These are phyloP conservation scores for Perizoma affinitatum DNA, from an alignment of 2,888 invertebrate species.

Conservation along the genomic window DNA sequence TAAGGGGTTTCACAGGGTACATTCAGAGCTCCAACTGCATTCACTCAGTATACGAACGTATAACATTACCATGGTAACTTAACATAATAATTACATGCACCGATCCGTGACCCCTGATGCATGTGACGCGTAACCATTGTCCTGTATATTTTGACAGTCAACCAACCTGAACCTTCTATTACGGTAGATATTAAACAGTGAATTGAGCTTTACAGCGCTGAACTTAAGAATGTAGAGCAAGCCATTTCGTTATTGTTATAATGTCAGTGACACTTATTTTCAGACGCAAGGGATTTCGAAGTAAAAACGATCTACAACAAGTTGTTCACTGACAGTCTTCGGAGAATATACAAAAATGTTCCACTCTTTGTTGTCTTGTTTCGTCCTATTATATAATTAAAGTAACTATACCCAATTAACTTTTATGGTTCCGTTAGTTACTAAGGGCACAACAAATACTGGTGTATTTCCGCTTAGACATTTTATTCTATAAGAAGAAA, in stretches of 20 bases:
- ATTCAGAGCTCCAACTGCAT: slow-evolving; percentile 32
- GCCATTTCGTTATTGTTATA: slow-evolving; percentile 31
- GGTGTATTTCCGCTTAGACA: too few species aligned
- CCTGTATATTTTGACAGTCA: slow-evolving; percentile 56
- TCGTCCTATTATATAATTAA: slow-evolving; percentile 20
- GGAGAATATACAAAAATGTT: slow-evolving; percentile 15
- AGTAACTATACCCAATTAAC: slow-evolving; percentile 19
- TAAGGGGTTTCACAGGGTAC: slow-evolving; percentile 39
- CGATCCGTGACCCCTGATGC: slow-evolving; percentile 56
- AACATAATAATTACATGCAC: slow-evolving; percentile 54
- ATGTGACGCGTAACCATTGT: slow-evolving; percentile 61
- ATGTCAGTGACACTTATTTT: slow-evolving; percentile 49
- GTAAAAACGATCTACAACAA: slow-evolving; percentile 16
- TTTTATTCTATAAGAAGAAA: too few species aligned
- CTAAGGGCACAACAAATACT: neutral
- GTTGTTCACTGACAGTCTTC: slow-evolving; percentile 7
- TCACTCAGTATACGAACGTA: slow-evolving; percentile 20
- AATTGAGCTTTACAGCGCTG: slow-evolving; percentile 32
- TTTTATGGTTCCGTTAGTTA: slow-evolving; percentile 23
- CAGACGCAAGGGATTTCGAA: slow-evolving; percentile 19
- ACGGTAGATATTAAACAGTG: slow-evolving; percentile 22
- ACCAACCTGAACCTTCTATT: slow-evolving; percentile 57
- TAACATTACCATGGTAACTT: slow-evolving; percentile 41
- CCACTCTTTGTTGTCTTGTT: slow-evolving; percentile 19
- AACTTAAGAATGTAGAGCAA: slow-evolving; percentile 30